Conservation (phyloP, 2,888 invertebrate species). For the Phrixothrix hirtus region DNA sequence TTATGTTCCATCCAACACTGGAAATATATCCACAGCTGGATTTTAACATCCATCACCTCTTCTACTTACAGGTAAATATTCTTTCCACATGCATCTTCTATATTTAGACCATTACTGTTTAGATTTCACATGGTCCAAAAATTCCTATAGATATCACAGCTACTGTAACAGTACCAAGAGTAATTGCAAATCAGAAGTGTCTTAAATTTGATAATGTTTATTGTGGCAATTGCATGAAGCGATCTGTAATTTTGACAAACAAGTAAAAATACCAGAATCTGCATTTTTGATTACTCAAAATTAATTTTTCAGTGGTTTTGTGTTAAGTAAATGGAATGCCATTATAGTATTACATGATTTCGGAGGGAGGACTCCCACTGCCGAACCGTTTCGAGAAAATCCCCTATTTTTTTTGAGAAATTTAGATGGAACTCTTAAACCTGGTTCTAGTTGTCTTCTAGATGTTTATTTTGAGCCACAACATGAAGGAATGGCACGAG, state of each 20-base stretch:
- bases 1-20: slow-evolving; percentile 60
- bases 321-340: slow-evolving; percentile 64
- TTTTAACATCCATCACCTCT: slow-evolving; percentile 51
- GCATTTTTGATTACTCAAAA: too few species aligned
- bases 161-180: slow-evolving; percentile 62
- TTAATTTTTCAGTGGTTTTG: slow-evolving; percentile 65
- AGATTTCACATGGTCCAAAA: slow-evolving; percentile 64
- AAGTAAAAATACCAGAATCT: too few species aligned
- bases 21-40: slow-evolving; percentile 56
- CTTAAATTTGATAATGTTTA: slow-evolving; percentile 63
- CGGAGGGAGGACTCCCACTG: too few species aligned
- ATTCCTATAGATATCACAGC: slow-evolving; percentile 63
- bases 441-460: slow-evolving; percentile 59
- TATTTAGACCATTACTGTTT: slow-evolving; percentile 2
- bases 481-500: slow-evolving; percentile 54
- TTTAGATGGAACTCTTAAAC: slow-evolving; percentile 58
- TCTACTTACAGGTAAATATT: slow-evolving; percentile 58
- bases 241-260: slow-evolving; percentile 62
- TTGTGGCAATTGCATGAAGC: slow-evolving; percentile 63
- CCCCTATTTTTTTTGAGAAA: slow-evolving; percentile 44
- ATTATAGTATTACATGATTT: too few species aligned
- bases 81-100: background rate
- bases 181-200: slow-evolving; percentile 54
- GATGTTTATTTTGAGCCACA: slow-evolving; percentile 64
- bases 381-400: background rate